phyloP scores from a whole-genome alignment of 2,888 invertebrate genomes.

The Caenorhabditis wallacei region DNA sequence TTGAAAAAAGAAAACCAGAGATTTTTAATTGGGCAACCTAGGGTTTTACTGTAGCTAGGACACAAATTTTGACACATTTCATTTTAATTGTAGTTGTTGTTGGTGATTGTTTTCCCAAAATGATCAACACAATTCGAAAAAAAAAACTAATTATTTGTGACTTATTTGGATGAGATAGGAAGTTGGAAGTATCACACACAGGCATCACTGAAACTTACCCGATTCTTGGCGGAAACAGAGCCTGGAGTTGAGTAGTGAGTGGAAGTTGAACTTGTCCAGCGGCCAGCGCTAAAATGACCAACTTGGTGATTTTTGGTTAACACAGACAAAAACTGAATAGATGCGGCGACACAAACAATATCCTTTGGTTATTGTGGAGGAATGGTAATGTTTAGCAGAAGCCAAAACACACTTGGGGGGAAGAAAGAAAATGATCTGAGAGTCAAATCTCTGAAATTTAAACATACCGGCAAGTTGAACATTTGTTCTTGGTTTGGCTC shows the following conservation, averaged over 20 bases:
- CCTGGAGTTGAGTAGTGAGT: conserved; percentile 78
- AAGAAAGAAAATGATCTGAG: conserved; percentile 8
- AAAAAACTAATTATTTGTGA: too few relatives aligned
- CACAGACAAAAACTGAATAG: conserved; percentile 63
- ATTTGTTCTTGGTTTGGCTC: conserved; percentile 91
- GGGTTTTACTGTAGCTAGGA: conserved; percentile 29
- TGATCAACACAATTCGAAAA: conserved; percentile 49
- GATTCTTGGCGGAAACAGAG: conserved; percentile 75
- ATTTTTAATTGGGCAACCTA: conserved; percentile 26
- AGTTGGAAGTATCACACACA: conserved; percentile 63
- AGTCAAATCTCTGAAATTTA: conserved; percentile 14
- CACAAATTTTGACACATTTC: conserved; percentile 25
- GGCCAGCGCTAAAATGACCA: conserved; percentile 76
- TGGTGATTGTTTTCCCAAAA: conserved; percentile 13
- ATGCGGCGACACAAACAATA: conserved; percentile 54
- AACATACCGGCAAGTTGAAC: conserved; percentile 80
- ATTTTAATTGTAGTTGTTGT: conserved; percentile 22
- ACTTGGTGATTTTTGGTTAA: conserved; percentile 60
- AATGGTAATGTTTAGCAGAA: conserved; percentile 63
- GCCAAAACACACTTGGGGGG: conserved; percentile 58
- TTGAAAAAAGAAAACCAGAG: conserved; percentile 10
- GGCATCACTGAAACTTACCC: conserved; percentile 71
- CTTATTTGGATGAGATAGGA: conserved; percentile 38
- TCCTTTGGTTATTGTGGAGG: conserved; percentile 50
- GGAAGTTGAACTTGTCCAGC: conserved; percentile 74